Evolutionary conservation across 2,113 vertebrate species (phyloP).

Genomic region (Sinocyclocheilus maitianheensis): DNA sequence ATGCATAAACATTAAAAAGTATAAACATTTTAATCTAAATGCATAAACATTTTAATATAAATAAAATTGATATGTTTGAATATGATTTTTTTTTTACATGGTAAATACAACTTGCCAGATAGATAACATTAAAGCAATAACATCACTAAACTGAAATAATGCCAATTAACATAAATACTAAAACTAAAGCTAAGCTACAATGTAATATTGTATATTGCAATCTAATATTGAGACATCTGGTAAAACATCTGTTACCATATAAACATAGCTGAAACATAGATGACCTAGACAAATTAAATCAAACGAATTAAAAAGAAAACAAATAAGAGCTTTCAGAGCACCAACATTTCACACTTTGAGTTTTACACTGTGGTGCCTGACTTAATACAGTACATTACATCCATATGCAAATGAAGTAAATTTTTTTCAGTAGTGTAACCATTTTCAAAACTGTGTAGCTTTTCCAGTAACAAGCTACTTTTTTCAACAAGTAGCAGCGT

Average conservation of each 20-base stretch:
- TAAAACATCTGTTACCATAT: conserved; percentile 54
- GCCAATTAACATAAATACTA: background rate
- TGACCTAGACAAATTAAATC: background rate
- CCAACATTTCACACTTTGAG: background rate
- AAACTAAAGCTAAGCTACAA: background rate
- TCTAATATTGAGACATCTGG: conserved; percentile 51
- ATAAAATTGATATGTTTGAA: background rate
- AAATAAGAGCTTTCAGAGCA: conserved; percentile 2
- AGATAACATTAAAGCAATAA: background rate
- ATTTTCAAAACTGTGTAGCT: background rate
- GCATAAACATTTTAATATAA: background rate
- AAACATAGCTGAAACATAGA: background rate
- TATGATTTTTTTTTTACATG: background rate
- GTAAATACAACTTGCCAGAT: background rate
- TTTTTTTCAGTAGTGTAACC: background rate
- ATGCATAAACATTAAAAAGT: background rate
- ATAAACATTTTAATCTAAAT: background rate
- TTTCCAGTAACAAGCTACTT: background rate
- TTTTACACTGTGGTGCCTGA: background rate
- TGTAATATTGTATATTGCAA: background rate
- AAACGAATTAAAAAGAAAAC: conserved; percentile 5
- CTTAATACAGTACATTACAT: background rate
- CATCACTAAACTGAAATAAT: background rate
- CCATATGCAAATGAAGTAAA: background rate
- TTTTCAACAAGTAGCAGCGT: background rate